Evolutionary conservation across 2,888 invertebrate species (phyloP).

Genomic region (Argynnis bischoffii): DNA sequence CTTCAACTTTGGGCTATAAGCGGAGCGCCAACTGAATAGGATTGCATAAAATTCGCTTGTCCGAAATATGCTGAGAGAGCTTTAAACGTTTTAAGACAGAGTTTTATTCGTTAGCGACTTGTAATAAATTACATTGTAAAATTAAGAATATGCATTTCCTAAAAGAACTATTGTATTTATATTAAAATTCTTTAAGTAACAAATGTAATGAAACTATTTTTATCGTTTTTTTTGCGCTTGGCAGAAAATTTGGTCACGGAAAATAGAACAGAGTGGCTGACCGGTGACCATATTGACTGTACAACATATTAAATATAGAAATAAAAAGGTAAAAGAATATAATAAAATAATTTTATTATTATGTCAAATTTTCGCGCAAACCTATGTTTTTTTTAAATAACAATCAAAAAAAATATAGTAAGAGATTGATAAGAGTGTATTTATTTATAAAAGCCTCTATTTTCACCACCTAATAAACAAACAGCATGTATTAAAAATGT

Average conservation of each 20-base stretch:
- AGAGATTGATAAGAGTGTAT: neutral
- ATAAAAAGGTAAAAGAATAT: too few relatives aligned
- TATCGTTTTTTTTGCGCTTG: too few relatives aligned
- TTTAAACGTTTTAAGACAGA: constrained; percentile 54
- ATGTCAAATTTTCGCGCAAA: too few relatives aligned
- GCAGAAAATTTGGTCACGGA: too few relatives aligned
- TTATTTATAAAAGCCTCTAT: neutral
- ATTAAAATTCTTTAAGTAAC: neutral
- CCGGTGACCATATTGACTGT: too few relatives aligned
- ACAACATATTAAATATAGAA: too few relatives aligned
- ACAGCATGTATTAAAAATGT: neutral
- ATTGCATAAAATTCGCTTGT: constrained; percentile 61
- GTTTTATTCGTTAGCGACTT: constrained; percentile 41
- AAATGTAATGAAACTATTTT: too few relatives aligned
- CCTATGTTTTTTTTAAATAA: too few relatives aligned
- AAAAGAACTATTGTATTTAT: constrained; percentile 8
- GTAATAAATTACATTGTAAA: constrained; percentile 28
- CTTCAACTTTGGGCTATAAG: constrained; percentile 45
- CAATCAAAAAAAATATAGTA: too few relatives aligned
- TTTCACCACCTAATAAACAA: neutral
- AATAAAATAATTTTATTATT: too few relatives aligned
- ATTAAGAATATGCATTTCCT: constrained; percentile 15
- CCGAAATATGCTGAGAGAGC: constrained; percentile 65
- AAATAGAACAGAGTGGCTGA: too few relatives aligned
- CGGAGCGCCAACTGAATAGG: constrained; percentile 52